phyloP scores from a whole-genome alignment of 2,888 invertebrate genomes.

The Ennomos quercinarius region DNA sequence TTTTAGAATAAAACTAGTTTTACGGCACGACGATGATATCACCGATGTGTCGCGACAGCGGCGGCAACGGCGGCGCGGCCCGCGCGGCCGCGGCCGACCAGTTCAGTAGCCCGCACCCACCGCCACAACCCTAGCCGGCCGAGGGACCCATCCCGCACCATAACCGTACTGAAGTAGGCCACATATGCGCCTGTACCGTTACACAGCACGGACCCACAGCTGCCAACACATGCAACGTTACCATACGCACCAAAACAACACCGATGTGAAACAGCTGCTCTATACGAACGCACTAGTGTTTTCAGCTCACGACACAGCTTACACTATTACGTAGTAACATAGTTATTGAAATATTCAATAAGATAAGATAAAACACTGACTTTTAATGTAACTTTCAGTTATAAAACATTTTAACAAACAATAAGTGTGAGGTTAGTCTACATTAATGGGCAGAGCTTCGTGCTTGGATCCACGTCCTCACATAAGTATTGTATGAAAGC shows the following conservation, averaged over 20 bases:
- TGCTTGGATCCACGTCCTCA: conserved; percentile 21
- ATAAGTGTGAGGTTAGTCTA: conserved; percentile 13
- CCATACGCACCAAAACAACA: no score
- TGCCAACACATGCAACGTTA: no score
- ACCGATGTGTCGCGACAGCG: conserved; percentile 19
- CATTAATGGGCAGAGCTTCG: conserved; percentile 5
- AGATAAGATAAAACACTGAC: conserved; percentile 31
- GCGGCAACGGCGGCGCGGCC: background rate
- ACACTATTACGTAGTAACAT: conserved; percentile 9
- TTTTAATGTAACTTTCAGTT: conserved; percentile 31
- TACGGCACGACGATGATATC: conserved; percentile 27
- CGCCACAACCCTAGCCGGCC: background rate
- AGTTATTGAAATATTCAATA: conserved; percentile 10
- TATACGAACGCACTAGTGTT: conserved; percentile 16
- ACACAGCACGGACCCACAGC: no score
- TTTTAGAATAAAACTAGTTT: conserved; percentile 29
- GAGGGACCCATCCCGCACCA: no score
- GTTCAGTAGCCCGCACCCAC: conserved; percentile 9
- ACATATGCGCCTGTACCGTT: no score
- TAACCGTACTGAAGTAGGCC: no score
- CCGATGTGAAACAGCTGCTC: conserved; percentile 34
- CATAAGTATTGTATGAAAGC: conserved; percentile 28
- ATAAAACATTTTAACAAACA: conserved; percentile 18
- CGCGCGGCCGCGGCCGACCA: background rate
- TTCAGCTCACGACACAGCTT: conserved; percentile 7